A percentile compares a stretch with the other conserved stretches of the same genome.
phyloP scores from a whole-genome alignment of 30 jellyfish, hydroid and myxozoan species.

The Clytia hemisphaerica region DNA sequence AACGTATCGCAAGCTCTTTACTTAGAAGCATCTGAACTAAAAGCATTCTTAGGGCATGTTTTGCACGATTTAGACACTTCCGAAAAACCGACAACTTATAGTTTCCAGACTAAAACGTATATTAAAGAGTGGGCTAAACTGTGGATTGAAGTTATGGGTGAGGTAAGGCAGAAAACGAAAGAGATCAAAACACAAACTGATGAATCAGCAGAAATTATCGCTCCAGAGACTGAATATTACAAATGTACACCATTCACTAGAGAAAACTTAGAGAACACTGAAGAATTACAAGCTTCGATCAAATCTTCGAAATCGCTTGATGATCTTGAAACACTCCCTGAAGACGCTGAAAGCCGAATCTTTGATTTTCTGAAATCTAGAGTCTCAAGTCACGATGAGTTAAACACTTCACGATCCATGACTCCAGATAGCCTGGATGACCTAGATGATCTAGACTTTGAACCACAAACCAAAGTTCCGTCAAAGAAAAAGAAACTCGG shows the following conservation, averaged over 20 bases:
- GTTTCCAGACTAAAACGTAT: constrained; percentile 48
- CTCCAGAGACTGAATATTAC: constrained; percentile 32
- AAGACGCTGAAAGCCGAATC: constrained; percentile 20
- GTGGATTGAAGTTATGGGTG: constrained; percentile 88
- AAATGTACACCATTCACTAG: constrained; percentile 3
- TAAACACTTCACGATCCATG: neutral
- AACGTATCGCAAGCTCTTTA: constrained; percentile 59
- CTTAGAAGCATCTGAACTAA: constrained; percentile 83
- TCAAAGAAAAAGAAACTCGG: neutral
- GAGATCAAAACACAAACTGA: no score
- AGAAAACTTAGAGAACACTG: neutral
- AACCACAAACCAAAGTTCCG: neutral
- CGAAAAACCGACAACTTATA: constrained; percentile 12
- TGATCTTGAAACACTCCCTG: constrained; percentile 1
- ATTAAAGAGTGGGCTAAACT: constrained; percentile 84
- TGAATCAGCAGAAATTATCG: constrained; percentile 2
- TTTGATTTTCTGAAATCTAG: constrained; percentile 13
- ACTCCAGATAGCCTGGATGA: neutral
- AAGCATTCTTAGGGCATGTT: constrained; percentile 66
- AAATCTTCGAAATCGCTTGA: neutral
- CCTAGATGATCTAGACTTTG: neutral
- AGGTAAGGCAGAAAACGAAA: constrained; percentile 65
- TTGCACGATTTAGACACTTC: constrained; percentile 35
- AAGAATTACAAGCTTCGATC: neutral
- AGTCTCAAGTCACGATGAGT: neutral